Conservation (phyloP, 2,113 vertebrate genomes). For the Narcine bancroftii region DNA sequence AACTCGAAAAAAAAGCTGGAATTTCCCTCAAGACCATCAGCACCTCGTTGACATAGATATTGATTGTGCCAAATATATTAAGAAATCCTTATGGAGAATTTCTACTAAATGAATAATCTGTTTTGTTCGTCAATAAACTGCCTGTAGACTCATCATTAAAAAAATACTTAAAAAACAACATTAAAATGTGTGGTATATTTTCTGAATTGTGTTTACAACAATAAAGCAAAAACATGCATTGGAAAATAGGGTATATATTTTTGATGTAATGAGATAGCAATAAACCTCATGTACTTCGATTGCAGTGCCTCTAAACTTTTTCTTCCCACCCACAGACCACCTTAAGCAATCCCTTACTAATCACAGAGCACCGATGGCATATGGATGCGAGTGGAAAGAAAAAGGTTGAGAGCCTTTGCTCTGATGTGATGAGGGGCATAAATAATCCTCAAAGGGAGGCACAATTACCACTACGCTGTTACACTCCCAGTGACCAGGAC, state of each 20-base stretch:
- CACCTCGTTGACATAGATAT: slow-evolving; percentile 43
- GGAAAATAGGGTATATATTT: neutral
- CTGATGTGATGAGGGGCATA: no score
- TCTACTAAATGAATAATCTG: neutral
- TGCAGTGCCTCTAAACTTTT: slow-evolving; percentile 1
- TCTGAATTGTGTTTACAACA: neutral
- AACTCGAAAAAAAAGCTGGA: slow-evolving; percentile 46
- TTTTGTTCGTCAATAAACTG: neutral
- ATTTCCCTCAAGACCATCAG: slow-evolving; percentile 47
- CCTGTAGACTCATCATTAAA: neutral
- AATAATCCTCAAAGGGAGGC: no score
- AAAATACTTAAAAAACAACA: neutral
- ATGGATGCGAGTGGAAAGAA: no score
- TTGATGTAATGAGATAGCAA: neutral
- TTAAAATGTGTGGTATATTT: slow-evolving; percentile 21
- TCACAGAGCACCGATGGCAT: no score
- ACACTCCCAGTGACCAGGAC: no score
- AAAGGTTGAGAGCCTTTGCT: no score
- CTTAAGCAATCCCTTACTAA: no score
- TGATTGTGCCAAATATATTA: slow-evolving; percentile 43
- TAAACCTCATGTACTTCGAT: neutral
- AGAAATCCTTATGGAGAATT: slow-evolving; percentile 11
- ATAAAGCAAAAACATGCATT: neutral
- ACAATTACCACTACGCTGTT: no score
- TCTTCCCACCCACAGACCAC: no score